Evolutionary conservation across 2,113 vertebrate species (phyloP).

Genomic region (Dasyprocta punctata): DNA sequence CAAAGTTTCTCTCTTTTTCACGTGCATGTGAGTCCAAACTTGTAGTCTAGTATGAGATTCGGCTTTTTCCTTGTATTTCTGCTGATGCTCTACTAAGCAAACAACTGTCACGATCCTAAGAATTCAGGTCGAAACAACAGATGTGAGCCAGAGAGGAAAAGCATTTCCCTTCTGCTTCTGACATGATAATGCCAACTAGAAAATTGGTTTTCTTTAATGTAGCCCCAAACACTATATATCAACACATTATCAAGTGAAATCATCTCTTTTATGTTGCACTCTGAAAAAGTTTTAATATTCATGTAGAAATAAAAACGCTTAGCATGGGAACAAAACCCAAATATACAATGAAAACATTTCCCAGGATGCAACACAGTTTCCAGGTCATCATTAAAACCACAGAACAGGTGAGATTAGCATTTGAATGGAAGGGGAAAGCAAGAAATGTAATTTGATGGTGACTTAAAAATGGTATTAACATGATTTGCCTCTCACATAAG

Average conservation of each 20-base stretch:
- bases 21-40: not conserved
- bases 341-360: not conserved
- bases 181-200: slow-evolving; percentile 15
- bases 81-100: not conserved
- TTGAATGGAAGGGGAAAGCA: not conserved
- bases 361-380: not conserved
- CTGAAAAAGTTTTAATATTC: slow-evolving; percentile 56
- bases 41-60: not conserved
- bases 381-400: not conserved
- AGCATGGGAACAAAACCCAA: slow-evolving; percentile 35
- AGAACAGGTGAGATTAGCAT: not conserved
- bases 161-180: not conserved
- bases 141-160: not conserved
- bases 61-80: not conserved
- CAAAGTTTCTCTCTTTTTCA: not conserved
- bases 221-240: slow-evolving; percentile 5
- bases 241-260: slow-evolving; percentile 41
- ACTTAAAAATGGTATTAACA: not conserved
- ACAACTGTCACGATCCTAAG: not conserved
- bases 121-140: slow-evolving; percentile 7
- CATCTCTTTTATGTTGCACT: slow-evolving; percentile 37
- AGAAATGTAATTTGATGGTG: not conserved
- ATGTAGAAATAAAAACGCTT: not conserved
- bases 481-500: not conserved
- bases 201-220: slow-evolving; percentile 51